phyloP scores from a whole-genome alignment of 2,888 invertebrate genomes.

The Meiosimyza platycephala region DNA sequence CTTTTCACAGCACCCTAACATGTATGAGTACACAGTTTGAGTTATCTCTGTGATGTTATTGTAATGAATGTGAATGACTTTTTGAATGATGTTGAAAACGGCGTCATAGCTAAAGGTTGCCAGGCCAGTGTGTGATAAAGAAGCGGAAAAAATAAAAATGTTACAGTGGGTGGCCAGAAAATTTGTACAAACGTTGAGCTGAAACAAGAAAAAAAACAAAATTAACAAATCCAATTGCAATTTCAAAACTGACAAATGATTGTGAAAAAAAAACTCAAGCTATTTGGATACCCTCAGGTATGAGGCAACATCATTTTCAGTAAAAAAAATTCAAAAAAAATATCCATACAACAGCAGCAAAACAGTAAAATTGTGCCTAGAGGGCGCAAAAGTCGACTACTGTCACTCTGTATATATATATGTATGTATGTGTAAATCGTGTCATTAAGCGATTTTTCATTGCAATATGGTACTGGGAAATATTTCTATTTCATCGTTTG shows the following conservation, averaged over 20 bases:
- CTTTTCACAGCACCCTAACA: too few species aligned
- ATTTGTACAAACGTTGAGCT: background rate
- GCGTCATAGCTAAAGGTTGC: background rate
- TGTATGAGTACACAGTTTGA: too few species aligned
- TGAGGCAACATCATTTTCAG: slow-evolving; percentile 32
- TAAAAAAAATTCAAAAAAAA: slow-evolving; percentile 22
- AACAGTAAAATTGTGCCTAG: slow-evolving; percentile 41
- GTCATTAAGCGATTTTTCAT: slow-evolving; percentile 66
- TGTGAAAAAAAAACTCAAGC: slow-evolving; percentile 23
- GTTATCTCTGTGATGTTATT: slow-evolving; percentile 7
- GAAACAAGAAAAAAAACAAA: slow-evolving; percentile 30
- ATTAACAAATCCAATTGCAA: slow-evolving; percentile 54
- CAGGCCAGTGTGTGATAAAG: slow-evolving; percentile 1
- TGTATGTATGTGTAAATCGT: slow-evolving; percentile 55
- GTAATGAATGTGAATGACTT: slow-evolving; percentile 45
- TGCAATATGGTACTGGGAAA: slow-evolving; percentile 61
- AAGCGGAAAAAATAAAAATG: slow-evolving; percentile 6
- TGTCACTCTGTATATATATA: background rate
- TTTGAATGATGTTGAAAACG: slow-evolving; percentile 32
- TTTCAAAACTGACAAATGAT: slow-evolving; percentile 54
- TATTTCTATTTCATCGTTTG: too few species aligned
- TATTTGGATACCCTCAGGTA: slow-evolving; percentile 27
- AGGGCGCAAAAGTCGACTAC: slow-evolving; percentile 38
- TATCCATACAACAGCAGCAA: slow-evolving; percentile 32
- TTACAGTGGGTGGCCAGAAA: background rate